Percentiles rank a stretch among this genome's conserved stretches.
Conservation (phyloP, 2,113 vertebrate genomes). For the Machaerirhynchus nigripectus region DNA sequence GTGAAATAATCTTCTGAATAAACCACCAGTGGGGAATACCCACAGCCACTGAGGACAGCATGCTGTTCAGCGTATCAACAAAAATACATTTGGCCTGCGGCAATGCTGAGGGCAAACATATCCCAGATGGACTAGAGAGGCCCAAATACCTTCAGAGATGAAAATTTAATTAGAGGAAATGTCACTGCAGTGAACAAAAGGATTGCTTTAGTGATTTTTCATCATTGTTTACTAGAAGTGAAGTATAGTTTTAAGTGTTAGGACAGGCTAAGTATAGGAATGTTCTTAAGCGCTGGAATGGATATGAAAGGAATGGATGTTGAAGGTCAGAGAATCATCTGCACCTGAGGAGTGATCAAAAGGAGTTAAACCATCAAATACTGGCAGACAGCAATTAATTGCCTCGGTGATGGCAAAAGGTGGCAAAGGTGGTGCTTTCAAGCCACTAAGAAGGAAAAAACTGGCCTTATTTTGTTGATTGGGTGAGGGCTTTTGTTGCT, state of each 20-base stretch:
- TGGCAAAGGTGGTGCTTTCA: neutral
- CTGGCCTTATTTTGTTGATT: neutral
- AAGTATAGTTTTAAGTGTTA: conserved; percentile 29
- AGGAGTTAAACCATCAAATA: conserved; percentile 8
- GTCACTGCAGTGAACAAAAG: conserved; percentile 67
- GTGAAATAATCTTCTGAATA: conserved; percentile 59
- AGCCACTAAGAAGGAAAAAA: neutral
- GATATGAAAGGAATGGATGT: conserved; percentile 6
- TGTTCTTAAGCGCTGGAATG: neutral
- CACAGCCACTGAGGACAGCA: conserved; percentile 15
- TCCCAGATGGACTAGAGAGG: conserved; percentile 56
- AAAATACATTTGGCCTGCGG: conserved; percentile 71
- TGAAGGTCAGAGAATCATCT: conserved; percentile 19
- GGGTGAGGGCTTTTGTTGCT: neutral
- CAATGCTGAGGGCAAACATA: conserved; percentile 70
- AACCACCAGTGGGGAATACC: conserved; percentile 57
- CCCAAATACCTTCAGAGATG: conserved; percentile 66
- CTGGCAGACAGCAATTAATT: conserved; percentile 17
- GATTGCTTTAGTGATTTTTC: conserved; percentile 43
- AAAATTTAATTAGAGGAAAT: conserved; percentile 74
- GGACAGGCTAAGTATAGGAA: conserved; percentile 44
- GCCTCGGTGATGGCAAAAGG: neutral
- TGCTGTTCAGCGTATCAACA: conserved; percentile 58
- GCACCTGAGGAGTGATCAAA: conserved; percentile 16
- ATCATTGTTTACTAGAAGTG: conserved; percentile 1